Evolutionary conservation across 2,797 vertebrate species (phyloP).

Genomic region (Anolis apletophallus): DNA sequence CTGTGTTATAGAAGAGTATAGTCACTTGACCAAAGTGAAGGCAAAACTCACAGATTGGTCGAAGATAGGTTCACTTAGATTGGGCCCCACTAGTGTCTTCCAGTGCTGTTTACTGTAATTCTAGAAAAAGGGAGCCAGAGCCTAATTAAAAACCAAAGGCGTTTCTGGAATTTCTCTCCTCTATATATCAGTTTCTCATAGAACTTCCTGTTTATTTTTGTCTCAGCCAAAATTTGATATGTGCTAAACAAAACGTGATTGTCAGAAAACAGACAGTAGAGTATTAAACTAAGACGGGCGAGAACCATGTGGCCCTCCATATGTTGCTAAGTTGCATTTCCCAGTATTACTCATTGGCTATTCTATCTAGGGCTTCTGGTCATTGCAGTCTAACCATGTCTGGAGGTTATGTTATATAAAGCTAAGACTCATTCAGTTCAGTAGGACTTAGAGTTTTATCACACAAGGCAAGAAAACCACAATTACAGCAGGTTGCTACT

Average conservation of each 20-base stretch:
- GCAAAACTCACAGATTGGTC: neutral
- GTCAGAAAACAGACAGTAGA: neutral
- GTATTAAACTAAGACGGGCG: neutral
- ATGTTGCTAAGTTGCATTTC: too few relatives aligned
- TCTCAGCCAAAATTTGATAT: neutral
- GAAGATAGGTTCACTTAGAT: neutral
- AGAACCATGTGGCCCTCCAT: too few relatives aligned
- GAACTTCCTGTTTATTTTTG: neutral
- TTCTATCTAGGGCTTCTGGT: too few relatives aligned
- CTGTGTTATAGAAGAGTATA: neutral
- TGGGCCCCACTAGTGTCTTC: neutral
- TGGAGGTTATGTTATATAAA: neutral
- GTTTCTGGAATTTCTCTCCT: too few relatives aligned
- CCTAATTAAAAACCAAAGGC: neutral
- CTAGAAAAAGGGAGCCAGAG: neutral
- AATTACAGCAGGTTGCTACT: too few relatives aligned
- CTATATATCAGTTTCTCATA: too few relatives aligned
- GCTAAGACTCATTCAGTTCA: neutral
- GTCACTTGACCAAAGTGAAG: neutral
- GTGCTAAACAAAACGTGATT: neutral
- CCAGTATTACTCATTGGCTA: too few relatives aligned
- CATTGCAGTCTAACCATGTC: too few relatives aligned
- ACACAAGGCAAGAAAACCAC: too few relatives aligned
- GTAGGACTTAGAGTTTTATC: neutral
- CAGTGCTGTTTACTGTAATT: neutral